phyloP scores from a whole-genome alignment of 2,797 vertebrate genomes.

The Coreius guichenoti region DNA sequence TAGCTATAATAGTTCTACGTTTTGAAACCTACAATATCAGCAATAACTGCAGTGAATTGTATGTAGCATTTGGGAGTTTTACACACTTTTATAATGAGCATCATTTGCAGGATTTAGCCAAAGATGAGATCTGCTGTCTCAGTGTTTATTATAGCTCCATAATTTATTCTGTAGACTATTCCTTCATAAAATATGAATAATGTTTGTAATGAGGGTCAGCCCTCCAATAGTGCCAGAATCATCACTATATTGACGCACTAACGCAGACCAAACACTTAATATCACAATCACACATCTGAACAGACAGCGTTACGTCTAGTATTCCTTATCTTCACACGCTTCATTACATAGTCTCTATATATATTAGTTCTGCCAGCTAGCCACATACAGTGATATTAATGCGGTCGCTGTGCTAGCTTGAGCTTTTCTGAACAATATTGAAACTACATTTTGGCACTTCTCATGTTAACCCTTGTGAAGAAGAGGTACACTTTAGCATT shows the following conservation, averaged over 20 bases:
- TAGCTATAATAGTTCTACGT: neutral
- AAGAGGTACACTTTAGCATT: neutral
- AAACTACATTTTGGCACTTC: neutral
- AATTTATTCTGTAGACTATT: slow-evolving; percentile 6
- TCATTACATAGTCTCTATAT: neutral
- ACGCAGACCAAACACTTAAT: neutral
- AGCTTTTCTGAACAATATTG: neutral
- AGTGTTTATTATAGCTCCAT: neutral
- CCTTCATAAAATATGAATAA: neutral
- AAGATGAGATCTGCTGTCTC: neutral
- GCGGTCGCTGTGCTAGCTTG: neutral
- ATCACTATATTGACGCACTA: neutral
- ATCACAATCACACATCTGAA: neutral
- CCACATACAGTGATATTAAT: slow-evolving; percentile 1
- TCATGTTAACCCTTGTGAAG: neutral
- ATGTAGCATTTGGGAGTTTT: neutral
- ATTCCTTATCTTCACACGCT: neutral
- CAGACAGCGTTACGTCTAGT: neutral
- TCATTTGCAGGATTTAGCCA: neutral
- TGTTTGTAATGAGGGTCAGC: neutral
- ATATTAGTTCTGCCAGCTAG: no score
- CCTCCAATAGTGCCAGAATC: neutral
- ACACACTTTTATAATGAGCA: neutral
- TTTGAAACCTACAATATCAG: neutral
- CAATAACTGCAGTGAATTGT: neutral